phyloP scores from a whole-genome alignment of 30 jellyfish, hydroid and myxozoan species.

The Cassiopea andromeda region DNA sequence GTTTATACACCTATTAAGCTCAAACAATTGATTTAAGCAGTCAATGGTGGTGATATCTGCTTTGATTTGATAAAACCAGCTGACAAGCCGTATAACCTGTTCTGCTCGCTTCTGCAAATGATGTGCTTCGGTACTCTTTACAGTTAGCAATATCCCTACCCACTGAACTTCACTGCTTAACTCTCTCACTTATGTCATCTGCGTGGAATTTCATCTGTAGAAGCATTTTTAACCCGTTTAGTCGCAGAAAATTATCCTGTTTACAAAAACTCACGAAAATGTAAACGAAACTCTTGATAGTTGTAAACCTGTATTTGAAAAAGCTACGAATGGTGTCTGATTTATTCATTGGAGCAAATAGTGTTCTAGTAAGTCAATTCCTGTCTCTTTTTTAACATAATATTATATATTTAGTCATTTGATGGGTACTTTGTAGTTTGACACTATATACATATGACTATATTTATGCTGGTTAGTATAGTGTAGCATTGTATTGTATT shows the following conservation, averaged over 20 bases:
- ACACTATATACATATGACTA: no score
- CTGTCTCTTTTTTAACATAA: no score
- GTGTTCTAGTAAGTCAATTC: no score
- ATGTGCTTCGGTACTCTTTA: background rate
- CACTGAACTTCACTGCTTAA: background rate
- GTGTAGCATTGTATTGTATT: no score
- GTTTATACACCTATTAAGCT: background rate
- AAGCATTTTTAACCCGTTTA: background rate
- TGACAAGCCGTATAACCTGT: background rate
- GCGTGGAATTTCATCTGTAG: background rate
- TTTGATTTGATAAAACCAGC: background rate
- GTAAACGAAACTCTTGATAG: background rate
- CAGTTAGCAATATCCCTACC: background rate
- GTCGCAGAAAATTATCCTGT: background rate
- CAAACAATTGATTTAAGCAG: conserved; percentile 2
- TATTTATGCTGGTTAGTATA: no score
- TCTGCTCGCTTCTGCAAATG: background rate
- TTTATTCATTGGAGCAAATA: no score
- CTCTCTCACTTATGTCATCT: conserved; percentile 1
- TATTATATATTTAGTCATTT: no score
- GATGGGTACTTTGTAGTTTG: no score
- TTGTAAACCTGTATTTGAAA: background rate
- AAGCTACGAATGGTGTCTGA: no score
- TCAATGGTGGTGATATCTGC: background rate
- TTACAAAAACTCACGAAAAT: background rate